Evolutionary conservation across 2,797 vertebrate genomes (phyloP), one percentile per base, ranked within the genome.

Genomic region (Ciconia nigra): DNA sequence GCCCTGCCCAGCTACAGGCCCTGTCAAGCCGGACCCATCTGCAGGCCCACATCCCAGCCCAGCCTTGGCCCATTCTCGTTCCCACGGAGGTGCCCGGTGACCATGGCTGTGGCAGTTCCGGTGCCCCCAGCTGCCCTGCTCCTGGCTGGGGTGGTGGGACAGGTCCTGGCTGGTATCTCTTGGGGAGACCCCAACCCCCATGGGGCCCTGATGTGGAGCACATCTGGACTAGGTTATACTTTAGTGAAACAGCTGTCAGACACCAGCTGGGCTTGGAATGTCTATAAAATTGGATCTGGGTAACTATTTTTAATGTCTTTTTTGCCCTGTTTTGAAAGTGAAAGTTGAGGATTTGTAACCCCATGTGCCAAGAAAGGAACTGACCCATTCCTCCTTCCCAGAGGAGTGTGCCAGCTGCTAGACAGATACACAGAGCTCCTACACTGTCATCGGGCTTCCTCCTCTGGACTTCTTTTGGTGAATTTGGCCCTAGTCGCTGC

Each of bases 131-230:
- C 26, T 81, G 39, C 42, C 35, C 20, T 61, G 13, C 4, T 85
- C 11, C 62, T n/a, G 9, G 5, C 22, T 69, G 63, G 8, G 7
- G 9, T 37, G 5, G 11, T 28, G 20, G 37, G 14, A 26, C 25
- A 49, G n/a, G 24, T 46, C 17, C 18, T 67, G 15, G 7, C 2
- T 74, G 14, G 5, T 76, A 65, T 37, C 5, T 5, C 7, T 10
- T 42, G 8, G 18, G 29, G 26, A 79, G 0, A 18, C 2, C 4
- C 4, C 33, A 61, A 8, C 7, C 10, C 8, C 21, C 5, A 0
- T 0, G 0, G 2, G 6, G 5, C 0, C 2, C 25, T 44, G 8
- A 35, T 0, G 2, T 18, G 5, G 5, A 77, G 2, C 11, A 67
- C 31, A 71, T 74, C 39, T 63, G 41, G 39, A 18, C 22, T 62